These are phyloP conservation scores for Lathronympha strigana DNA, from an alignment of 2,888 invertebrate genomes.

Conservation along the genomic window DNA sequence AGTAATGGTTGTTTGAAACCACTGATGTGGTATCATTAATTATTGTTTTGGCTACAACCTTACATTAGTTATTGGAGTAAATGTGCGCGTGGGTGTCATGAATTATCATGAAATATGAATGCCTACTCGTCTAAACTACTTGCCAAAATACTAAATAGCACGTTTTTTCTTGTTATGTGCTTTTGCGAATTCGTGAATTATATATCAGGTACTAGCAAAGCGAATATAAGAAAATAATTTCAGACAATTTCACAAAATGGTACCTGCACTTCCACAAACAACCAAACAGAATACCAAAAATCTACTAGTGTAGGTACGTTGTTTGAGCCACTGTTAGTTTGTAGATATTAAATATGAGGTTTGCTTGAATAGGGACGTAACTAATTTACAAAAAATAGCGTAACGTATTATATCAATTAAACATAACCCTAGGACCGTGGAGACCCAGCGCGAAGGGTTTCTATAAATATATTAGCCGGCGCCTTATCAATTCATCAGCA, in stretches of 20 bases:
- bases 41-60: constrained; percentile 1
- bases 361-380: too few species aligned
- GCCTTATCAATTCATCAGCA: too few species aligned
- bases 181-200: not conserved
- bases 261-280: too few species aligned
- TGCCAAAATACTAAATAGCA: constrained; percentile 10
- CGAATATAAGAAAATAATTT: not conserved
- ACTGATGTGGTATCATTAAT: not conserved
- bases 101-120: not conserved
- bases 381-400: too few species aligned
- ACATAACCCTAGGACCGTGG: too few species aligned
- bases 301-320: too few species aligned
- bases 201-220: not conserved
- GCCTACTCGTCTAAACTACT: not conserved
- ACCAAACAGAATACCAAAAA: not conserved
- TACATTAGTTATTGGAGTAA: not conserved
- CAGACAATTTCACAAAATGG: not conserved
- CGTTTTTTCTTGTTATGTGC: too few species aligned
- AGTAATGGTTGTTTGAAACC: not conserved
- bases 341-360: too few species aligned
- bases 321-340: too few species aligned
- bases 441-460: too few species aligned
- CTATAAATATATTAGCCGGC: too few species aligned
- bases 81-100: not conserved
- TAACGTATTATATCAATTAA: too few species aligned